A percentile compares a stretch with the other conserved stretches of the same genome.
These are phyloP conservation scores for Poecilus cupreus DNA, from an alignment of 2,888 invertebrate genomes.

Conservation along the genomic window DNA sequence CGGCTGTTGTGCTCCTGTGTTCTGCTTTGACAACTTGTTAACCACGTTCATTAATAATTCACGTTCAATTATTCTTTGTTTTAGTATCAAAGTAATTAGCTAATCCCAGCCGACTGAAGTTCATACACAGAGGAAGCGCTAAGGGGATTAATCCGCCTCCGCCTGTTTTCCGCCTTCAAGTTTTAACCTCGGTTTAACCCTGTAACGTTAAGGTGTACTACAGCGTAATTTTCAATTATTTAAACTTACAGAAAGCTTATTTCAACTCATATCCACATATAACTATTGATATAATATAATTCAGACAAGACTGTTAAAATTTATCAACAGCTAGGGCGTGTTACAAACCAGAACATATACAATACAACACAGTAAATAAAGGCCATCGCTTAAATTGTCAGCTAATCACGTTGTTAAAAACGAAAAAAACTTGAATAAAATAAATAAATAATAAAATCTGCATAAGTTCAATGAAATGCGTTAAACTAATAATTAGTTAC, in stretches of 20 bases:
- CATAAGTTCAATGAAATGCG: too few relatives aligned
- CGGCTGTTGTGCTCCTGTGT: neutral
- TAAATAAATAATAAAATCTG: too few relatives aligned
- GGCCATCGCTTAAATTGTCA: too few relatives aligned
- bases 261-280: too few relatives aligned
- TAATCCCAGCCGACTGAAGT: neutral
- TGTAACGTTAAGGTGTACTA: neutral
- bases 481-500: too few relatives aligned
- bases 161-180: neutral
- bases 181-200: neutral
- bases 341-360: too few relatives aligned
- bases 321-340: too few relatives aligned
- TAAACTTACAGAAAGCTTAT: neutral
- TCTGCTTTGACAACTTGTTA: constrained; percentile 27
- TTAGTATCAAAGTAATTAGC: constrained; percentile 6
- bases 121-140: neutral
- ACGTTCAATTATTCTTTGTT: constrained; percentile 23
- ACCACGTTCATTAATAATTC: constrained; percentile 25
- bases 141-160: neutral
- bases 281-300: too few relatives aligned
- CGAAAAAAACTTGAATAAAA: too few relatives aligned
- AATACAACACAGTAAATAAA: too few relatives aligned
- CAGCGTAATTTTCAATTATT: neutral
- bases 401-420: too few relatives aligned
- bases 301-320: too few relatives aligned